Evolutionary conservation across 2,113 vertebrate genomes (phyloP).

Genomic region (Solea senegalensis): DNA sequence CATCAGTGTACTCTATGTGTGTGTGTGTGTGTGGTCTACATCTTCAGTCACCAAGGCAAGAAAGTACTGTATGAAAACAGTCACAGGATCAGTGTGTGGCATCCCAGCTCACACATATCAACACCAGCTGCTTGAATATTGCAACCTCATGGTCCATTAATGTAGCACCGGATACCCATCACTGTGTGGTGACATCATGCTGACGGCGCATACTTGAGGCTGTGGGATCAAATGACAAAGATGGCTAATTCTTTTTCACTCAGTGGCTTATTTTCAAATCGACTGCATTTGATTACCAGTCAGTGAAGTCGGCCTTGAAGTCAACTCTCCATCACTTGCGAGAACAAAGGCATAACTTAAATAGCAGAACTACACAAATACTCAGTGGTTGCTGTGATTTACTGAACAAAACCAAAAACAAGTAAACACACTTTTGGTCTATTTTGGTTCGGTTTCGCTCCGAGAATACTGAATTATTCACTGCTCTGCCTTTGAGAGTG

Average conservation of each 20-base stretch:
- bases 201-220: conserved; percentile 14
- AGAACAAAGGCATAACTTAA: background rate
- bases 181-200: conserved; percentile 29
- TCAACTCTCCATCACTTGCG: background rate
- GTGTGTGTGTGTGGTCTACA: background rate
- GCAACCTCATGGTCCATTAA: conserved; percentile 23
- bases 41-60: no score
- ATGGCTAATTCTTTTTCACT: background rate
- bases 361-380: background rate
- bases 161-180: conserved; percentile 23
- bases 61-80: background rate
- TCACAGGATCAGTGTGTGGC: conserved; percentile 16
- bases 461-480: conserved; percentile 64
- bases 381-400: conserved; percentile 30
- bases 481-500: conserved; percentile 40
- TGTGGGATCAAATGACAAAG: conserved; percentile 24
- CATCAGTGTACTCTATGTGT: background rate
- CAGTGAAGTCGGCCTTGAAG: background rate
- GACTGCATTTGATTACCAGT: background rate
- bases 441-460: conserved; percentile 41
- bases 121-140: conserved; percentile 38
- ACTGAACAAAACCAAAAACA: conserved; percentile 32
- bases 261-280: background rate
- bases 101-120: conserved; percentile 48
- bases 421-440: conserved; percentile 17